These are phyloP conservation scores for Copidosoma floridanum DNA, from an alignment of 1,140 invertebrate genomes.

Conservation along the genomic window DNA sequence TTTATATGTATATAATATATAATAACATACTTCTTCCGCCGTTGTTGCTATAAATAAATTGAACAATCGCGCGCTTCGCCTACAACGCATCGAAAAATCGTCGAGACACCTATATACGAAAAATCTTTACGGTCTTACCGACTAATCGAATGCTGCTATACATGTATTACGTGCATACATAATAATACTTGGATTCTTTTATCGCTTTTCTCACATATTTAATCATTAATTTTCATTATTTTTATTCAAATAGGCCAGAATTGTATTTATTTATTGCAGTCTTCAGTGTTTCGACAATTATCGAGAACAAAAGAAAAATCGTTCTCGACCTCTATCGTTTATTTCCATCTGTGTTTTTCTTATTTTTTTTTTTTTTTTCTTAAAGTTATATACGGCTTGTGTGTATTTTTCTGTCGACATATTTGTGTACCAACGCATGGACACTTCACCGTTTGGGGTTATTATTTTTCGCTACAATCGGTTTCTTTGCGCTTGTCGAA, in stretches of 20 bases:
- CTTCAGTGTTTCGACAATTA: constrained; percentile 38
- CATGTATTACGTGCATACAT: not conserved
- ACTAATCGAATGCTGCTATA: not conserved
- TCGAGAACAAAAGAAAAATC: not conserved
- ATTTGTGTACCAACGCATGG: too few relatives aligned
- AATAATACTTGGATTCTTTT: constrained; percentile 8
- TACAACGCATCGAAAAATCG: not conserved
- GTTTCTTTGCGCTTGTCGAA: too few relatives aligned
- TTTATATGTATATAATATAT: not conserved
- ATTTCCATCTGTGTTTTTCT: not conserved
- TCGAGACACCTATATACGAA: not conserved
- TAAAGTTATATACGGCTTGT: too few relatives aligned
- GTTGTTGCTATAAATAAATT: not conserved
- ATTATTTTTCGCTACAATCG: too few relatives aligned
- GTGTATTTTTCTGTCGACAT: too few relatives aligned
- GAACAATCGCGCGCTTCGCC: not conserved
- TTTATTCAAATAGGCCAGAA: constrained; percentile 44
- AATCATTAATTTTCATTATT: constrained; percentile 13
- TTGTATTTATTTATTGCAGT: constrained; percentile 43
- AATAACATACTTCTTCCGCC: not conserved
- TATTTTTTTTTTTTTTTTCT: not conserved
- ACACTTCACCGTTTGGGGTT: too few relatives aligned
- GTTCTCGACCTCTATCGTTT: constrained; percentile 6
- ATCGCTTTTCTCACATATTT: constrained; percentile 31
- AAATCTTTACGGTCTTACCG: not conserved